A percentile compares a stretch with the other conserved stretches of the same genome.
Evolutionary conservation across 2,888 invertebrate genomes (phyloP).

Genomic region (Xestia ashworthii): DNA sequence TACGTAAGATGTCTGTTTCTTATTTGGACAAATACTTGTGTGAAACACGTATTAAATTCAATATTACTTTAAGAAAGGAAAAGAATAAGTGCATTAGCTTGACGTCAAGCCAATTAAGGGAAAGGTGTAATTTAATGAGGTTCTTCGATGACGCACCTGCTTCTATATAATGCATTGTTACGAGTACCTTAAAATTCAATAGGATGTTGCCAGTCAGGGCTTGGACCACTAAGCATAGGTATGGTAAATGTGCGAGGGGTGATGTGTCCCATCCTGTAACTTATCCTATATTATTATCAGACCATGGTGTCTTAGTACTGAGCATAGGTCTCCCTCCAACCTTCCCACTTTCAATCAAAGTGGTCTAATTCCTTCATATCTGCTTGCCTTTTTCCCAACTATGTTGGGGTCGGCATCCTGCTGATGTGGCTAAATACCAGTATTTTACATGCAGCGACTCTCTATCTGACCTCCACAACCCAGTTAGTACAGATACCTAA

Average conservation of each 20-base stretch:
- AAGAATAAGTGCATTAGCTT: slow-evolving; percentile 33
- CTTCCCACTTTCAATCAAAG: neutral
- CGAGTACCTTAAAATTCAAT: slow-evolving; percentile 29
- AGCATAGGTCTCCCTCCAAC: neutral
- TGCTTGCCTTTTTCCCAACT: neutral
- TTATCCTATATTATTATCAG: neutral
- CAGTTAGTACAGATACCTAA: neutral
- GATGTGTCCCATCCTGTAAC: neutral
- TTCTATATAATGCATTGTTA: slow-evolving; percentile 27
- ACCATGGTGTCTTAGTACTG: neutral
- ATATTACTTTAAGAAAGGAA: slow-evolving; percentile 20
- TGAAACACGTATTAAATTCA: slow-evolving; percentile 15
- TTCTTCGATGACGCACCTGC: slow-evolving; percentile 44
- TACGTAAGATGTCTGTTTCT: slow-evolving; percentile 38
- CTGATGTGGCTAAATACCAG: neutral
- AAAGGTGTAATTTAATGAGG: slow-evolving; percentile 51
- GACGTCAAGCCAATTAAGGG: slow-evolving; percentile 35
- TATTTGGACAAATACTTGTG: slow-evolving; percentile 18
- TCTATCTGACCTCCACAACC: neutral
- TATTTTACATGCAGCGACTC: neutral
- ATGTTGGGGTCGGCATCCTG: neutral
- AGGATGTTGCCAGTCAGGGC: slow-evolving; percentile 1
- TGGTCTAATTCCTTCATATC: neutral
- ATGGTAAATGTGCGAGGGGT: neutral
- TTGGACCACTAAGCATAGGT: slow-evolving; percentile 12